phyloP scores from a whole-genome alignment of 2,888 invertebrate genomes.

The Thereva nobilitata region DNA sequence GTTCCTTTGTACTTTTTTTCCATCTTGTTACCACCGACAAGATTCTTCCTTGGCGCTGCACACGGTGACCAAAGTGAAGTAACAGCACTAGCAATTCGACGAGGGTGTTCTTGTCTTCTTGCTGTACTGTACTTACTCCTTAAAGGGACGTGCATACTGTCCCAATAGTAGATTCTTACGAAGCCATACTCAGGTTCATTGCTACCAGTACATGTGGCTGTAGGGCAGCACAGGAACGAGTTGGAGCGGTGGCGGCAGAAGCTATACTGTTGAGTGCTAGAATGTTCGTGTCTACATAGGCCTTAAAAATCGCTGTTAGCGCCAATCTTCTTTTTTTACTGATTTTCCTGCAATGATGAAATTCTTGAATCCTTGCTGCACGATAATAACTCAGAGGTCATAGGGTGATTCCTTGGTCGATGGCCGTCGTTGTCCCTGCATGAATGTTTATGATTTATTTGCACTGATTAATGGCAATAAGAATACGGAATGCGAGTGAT shows the following conservation, averaged over 20 bases:
- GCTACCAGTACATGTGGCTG: too few species aligned
- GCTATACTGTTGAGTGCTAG: too few species aligned
- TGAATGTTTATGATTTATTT: conserved; percentile 32
- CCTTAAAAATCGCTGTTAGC: conserved; percentile 1
- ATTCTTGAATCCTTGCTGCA: conserved; percentile 11
- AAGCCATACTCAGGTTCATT: too few species aligned
- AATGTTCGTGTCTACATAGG: too few species aligned
- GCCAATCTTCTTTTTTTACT: conserved; percentile 1
- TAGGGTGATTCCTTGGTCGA: not conserved
- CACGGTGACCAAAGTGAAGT: not conserved
- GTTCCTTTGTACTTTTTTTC: conserved; percentile 12
- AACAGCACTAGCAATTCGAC: not conserved
- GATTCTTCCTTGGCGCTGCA: conserved; percentile 5
- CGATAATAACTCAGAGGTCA: conserved; percentile 20
- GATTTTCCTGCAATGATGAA: conserved; percentile 1
- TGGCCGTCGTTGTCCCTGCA: too few species aligned
- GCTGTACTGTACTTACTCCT: too few species aligned
- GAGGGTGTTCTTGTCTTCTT: too few species aligned
- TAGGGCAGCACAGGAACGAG: too few species aligned
- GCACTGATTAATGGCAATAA: conserved; percentile 30
- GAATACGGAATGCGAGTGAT: conserved; percentile 20
- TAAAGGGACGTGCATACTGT: too few species aligned
- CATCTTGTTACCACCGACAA: conserved; percentile 12
- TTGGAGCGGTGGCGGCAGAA: too few species aligned
- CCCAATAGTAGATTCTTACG: too few species aligned